Evolutionary conservation across 2,888 invertebrate genomes (phyloP), one percentile per base, ranked within the genome.

Genomic region (Apamea sordens): DNA sequence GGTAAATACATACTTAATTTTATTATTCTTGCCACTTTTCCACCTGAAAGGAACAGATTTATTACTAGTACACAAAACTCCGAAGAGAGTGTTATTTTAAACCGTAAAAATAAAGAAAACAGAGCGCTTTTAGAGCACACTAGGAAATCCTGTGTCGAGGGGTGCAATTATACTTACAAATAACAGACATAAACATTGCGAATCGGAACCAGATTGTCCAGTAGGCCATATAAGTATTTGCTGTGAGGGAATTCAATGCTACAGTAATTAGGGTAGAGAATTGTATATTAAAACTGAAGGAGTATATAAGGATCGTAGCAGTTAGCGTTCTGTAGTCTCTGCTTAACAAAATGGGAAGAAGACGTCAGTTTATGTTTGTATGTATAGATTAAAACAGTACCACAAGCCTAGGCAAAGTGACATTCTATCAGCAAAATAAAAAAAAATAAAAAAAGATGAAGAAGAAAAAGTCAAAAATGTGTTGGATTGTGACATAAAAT

Each of bases 151-250:
- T 82, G 59, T 70, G 65, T 61, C 65, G 76, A 63, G 44, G 53
- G 10, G 56, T 70, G 70, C 28, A 70, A 81, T 82, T 81, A 82
- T 75, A 81, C 80, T 82, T 65, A 82, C 80, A 81, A 81, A 81
- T 81, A 44, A 41, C 65, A 24, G 41, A 67, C 82, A 80, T 81
- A 82, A 81, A 81, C 59, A 70, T 50, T n/a, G 28, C 11, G 15
- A 59, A 69, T 80, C 44, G 71, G 71, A 80, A 80, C 71, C 24
- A 79, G 80, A 79, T 70, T 64, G 64, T 71, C 80, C 15, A 80
- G 70, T 70, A 80, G 80, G 53, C 18, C 63, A n/a, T 32, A 44
- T n/a, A 24, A 68, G 53, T 18, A 36, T 64, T 56, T 79, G 0
- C 5, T 64, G 32, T 28, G 13, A 15, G 5, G 10, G 10, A 44